phyloP scores from a whole-genome alignment of 2,113 vertebrate genomes.

The Fulica atra region DNA sequence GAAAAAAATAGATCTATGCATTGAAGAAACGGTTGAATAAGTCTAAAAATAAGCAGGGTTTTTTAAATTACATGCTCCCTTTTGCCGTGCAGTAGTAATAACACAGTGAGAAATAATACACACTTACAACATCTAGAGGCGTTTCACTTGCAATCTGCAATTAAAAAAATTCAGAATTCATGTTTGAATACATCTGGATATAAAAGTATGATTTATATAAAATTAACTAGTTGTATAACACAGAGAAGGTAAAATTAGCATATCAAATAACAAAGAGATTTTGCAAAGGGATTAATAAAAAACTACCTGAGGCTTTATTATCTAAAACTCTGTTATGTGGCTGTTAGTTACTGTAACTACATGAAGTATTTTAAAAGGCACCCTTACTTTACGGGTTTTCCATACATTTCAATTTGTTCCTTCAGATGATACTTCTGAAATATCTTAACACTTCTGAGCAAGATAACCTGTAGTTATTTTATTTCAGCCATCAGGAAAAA shows the following conservation, averaged over 20 bases:
- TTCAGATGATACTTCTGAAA: background rate
- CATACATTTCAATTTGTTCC: background rate
- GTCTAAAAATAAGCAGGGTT: background rate
- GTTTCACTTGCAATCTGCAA: constrained; percentile 97
- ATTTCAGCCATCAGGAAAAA: background rate
- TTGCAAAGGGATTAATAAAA: background rate
- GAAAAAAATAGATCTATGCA: background rate
- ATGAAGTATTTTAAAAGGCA: background rate
- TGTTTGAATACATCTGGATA: constrained; percentile 23
- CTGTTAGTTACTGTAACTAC: background rate
- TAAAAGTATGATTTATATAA: background rate
- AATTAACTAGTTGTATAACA: background rate
- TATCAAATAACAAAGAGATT: background rate
- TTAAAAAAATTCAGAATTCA: constrained; percentile 40
- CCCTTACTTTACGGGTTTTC: background rate
- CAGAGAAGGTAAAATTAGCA: background rate
- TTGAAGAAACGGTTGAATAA: background rate
- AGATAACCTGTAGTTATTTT: background rate
- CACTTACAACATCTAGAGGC: constrained; percentile 98
- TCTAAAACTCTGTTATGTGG: background rate
- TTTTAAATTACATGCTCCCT: background rate
- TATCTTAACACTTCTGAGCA: background rate
- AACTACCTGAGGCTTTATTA: background rate
- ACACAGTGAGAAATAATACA: constrained; percentile 29
- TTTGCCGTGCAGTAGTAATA: background rate